phyloP scores from a whole-genome alignment of 1,140 invertebrate species.

The Spodoptera frugiperda region DNA sequence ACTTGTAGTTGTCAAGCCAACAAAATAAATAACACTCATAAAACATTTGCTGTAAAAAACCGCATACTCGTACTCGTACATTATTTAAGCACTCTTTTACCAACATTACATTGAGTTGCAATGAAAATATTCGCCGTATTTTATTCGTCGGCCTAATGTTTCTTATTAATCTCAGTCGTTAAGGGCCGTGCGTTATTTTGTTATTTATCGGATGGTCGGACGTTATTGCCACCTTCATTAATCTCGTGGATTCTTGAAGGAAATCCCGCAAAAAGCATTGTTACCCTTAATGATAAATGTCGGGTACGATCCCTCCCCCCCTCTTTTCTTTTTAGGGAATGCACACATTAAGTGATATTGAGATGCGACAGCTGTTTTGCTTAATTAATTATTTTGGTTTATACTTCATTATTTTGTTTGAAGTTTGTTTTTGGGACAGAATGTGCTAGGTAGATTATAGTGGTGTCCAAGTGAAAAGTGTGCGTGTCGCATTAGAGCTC shows the following conservation, averaged over 20 bases:
- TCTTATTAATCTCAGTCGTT: constrained; percentile 77
- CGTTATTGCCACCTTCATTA: constrained; percentile 81
- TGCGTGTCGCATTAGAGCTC: too few species aligned
- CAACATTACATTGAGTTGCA: constrained; percentile 27
- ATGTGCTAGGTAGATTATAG: too few species aligned
- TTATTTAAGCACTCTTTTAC: constrained; percentile 20
- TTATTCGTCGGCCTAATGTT: constrained; percentile 58
- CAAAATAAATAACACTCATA: too few species aligned
- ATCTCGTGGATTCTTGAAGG: constrained; percentile 79
- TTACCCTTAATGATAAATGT: constrained; percentile 79
- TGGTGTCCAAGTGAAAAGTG: too few species aligned
- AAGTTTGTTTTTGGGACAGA: too few species aligned
- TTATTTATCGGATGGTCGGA: constrained; percentile 80
- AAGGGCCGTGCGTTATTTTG: constrained; percentile 73
- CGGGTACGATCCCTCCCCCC: constrained; percentile 25
- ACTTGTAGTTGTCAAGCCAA: too few species aligned
- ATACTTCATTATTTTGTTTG: too few species aligned
- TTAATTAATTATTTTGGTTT: too few species aligned
- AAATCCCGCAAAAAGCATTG: constrained; percentile 80
- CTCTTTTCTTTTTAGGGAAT: constrained; percentile 25
- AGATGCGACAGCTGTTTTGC: not conserved
- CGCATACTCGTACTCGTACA: too few species aligned
- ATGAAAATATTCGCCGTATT: constrained; percentile 45
- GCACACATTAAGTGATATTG: constrained; percentile 7
- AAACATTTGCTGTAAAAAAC: too few species aligned